phyloP scores from a whole-genome alignment of 2,797 vertebrate genomes.

The Apogon talboti region DNA sequence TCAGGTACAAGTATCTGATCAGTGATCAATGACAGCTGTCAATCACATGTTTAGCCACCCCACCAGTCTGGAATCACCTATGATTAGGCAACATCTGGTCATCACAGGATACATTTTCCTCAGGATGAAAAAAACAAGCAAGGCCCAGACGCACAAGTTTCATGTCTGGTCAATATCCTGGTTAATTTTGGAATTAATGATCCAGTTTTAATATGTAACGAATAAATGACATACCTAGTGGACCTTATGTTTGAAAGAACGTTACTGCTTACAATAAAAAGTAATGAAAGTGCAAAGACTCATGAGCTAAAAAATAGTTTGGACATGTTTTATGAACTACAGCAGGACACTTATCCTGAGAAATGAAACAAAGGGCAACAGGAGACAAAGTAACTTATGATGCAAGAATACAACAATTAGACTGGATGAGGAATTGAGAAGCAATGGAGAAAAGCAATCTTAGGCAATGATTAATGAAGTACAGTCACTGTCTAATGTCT shows the following conservation, averaged over 20 bases:
- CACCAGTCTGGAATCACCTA: no score
- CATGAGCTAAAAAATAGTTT: not conserved
- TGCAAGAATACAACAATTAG: conserved; percentile 14
- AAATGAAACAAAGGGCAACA: conserved; percentile 23
- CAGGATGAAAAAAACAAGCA: no score
- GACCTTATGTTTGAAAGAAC: not conserved
- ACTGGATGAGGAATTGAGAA: conserved; percentile 6
- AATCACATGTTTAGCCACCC: no score
- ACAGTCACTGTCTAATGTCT: conserved; percentile 5
- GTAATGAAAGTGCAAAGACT: not conserved
- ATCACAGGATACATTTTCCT: no score
- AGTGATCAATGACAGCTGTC: no score
- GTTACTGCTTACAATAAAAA: not conserved
- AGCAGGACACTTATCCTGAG: conserved; percentile 5
- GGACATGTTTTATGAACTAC: not conserved
- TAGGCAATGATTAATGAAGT: conserved; percentile 27
- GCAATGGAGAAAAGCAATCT: conserved; percentile 19
- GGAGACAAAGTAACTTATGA: conserved; percentile 33
- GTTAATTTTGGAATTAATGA: no score
- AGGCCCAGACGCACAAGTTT: no score
- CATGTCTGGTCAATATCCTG: no score
- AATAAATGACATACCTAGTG: not conserved
- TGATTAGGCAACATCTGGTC: no score
- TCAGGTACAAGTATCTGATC: no score
- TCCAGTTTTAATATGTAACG: no score